Evolutionary conservation across 1,140 invertebrate genomes (phyloP), one percentile per base, ranked within the genome.

Genomic region (Ceratitis capitata): DNA sequence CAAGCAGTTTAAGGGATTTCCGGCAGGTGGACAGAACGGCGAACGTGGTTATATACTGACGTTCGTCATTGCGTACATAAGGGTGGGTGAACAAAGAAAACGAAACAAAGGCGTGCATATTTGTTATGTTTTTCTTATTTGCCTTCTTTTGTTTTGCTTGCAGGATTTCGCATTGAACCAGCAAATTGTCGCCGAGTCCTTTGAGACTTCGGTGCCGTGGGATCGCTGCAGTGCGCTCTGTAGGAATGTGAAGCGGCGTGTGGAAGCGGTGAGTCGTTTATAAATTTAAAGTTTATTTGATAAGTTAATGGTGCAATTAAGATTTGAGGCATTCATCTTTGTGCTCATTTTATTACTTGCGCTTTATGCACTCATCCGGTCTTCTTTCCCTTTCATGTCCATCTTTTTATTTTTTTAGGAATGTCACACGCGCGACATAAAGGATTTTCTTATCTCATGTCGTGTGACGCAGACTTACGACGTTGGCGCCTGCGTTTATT

Each of bases 151-250:
- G 3, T 9, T 23, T 5, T 89, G 47, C 42, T 90, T 92, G 19
- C 92, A 98, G 97, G 98, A 99, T 92, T 92, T 99, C 58, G 98
- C 95, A 0, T 93, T 99, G 78, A 96, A 98, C 49, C 98, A 96
- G 90, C 94, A 95, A 85, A 94, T 99, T 56, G 95, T 99, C 12
- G 96, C 98, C 0, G 98, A 99, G 92, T 99, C 98, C 0, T 99
- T 99, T 93, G 98, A 99, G 92, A 99, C 98, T 0, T 99, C 98
- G 0, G 98, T 99, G 23, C 96, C 98, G 3, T 99, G 98, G 98
- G 97, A 98, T 92, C 95, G 96, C 58, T 96, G 97, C 9, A 91
- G 96, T n/a, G 92, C 94, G 32, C 92, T 99, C 19, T 98, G 98
- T 90, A 93, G 94, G 42, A 98, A 98, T 93, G 98, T 99, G 0